Conservation (phyloP, 2,797 vertebrate genomes). For the Heteromormyrus szaboi region DNA sequence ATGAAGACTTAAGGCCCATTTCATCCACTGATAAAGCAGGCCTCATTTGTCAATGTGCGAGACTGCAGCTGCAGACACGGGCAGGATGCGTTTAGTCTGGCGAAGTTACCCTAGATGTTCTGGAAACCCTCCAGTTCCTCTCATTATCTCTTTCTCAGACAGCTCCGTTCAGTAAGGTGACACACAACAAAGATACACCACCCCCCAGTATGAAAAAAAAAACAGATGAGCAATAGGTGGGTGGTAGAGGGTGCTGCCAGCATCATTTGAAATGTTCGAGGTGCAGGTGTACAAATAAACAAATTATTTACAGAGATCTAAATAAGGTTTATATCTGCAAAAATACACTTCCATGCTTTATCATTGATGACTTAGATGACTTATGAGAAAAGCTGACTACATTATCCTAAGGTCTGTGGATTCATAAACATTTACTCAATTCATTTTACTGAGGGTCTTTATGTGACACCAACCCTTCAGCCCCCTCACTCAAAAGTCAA, state of each 20-base stretch:
- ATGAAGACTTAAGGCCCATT: background rate
- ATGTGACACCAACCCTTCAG: background rate
- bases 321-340: background rate
- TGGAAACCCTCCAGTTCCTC: background rate
- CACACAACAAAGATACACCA: background rate
- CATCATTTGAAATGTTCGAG: background rate
- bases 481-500: background rate
- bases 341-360: background rate
- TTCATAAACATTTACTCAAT: background rate
- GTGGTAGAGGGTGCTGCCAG: background rate
- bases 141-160: background rate
- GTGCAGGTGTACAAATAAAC: background rate
- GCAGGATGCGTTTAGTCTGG: background rate
- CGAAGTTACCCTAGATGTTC: background rate
- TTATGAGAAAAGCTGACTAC: background rate
- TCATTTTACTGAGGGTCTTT: background rate
- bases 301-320: background rate
- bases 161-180: background rate
- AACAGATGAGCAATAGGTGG: background rate
- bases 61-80: background rate
- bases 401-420: background rate
- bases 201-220: background rate
- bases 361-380: background rate
- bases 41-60: background rate
- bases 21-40: background rate